A percentile compares a stretch with the other conserved stretches of the same genome.
phyloP scores from a whole-genome alignment of 2,888 invertebrate genomes.

The Anoplius nigerrimus region DNA sequence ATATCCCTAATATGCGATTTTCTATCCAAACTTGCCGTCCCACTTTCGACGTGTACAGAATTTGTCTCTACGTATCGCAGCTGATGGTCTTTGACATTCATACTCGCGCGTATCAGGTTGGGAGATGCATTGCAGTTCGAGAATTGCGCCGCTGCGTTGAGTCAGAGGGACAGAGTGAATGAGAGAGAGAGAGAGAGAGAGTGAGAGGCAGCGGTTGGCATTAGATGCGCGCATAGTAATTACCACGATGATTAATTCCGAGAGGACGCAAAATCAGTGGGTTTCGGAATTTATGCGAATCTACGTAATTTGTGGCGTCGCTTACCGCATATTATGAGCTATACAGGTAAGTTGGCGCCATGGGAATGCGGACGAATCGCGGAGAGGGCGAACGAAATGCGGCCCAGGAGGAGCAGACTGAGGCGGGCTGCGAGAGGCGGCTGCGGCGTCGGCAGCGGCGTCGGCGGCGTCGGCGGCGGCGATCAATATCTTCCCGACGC shows the following conservation, averaged over 20 bases:
- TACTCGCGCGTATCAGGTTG: neutral
- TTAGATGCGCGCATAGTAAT: no score
- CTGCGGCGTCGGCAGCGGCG: no score
- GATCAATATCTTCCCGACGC: no score
- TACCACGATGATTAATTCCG: conserved; percentile 13
- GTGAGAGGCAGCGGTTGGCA: conserved; percentile 5
- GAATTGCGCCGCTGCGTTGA: neutral
- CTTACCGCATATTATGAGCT: conserved; percentile 26
- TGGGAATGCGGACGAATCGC: neutral
- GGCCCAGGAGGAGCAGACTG: no score
- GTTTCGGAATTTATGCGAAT: conserved; percentile 24
- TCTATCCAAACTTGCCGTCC: no score
- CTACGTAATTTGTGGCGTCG: conserved; percentile 25
- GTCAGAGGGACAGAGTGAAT: neutral
- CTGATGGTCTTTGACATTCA: no score
- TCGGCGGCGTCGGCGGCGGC: no score
- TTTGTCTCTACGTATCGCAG: no score
- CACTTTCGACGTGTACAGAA: no score
- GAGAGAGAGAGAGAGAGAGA: conserved; percentile 6
- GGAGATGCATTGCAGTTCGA: neutral
- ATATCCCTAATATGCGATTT: no score
- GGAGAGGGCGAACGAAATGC: neutral
- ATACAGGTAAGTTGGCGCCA: conserved; percentile 4
- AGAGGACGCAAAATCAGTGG: conserved; percentile 11
- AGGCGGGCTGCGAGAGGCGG: no score